Conservation (phyloP, 2,797 vertebrate species). For the Karalla daura region DNA sequence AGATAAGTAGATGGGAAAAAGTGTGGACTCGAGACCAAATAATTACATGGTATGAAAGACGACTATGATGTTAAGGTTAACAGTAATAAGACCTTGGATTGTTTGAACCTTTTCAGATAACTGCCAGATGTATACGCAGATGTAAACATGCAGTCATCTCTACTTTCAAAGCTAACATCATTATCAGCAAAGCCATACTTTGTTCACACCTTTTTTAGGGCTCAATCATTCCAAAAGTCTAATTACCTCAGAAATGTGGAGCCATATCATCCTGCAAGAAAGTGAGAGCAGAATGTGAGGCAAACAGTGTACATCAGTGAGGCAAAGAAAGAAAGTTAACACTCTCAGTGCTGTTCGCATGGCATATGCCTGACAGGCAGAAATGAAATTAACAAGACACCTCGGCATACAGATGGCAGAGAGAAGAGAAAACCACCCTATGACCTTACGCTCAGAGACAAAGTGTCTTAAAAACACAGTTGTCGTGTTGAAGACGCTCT, state of each 20-base stretch:
- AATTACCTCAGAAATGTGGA: conserved; percentile 16
- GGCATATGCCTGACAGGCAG: conserved; percentile 62
- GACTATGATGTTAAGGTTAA: conserved; percentile 19
- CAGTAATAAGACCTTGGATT: conserved; percentile 21
- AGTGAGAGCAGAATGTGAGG: conserved; percentile 53
- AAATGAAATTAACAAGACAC: conserved; percentile 73
- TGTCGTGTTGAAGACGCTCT: conserved; percentile 44
- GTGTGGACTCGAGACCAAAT: conserved; percentile 33
- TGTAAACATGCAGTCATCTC: conserved; percentile 1
- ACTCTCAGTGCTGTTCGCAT: conserved; percentile 55
- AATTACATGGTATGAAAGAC: conserved; percentile 19
- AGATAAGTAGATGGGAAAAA: conserved; percentile 34
- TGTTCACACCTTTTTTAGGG: background rate
- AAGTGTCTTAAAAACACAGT: conserved; percentile 44
- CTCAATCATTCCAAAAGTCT: conserved; percentile 5
- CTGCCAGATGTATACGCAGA: background rate
- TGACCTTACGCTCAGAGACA: conserved; percentile 53
- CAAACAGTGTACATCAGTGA: conserved; percentile 31
- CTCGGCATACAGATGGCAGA: conserved; percentile 61
- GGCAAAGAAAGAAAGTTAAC: conserved; percentile 64
- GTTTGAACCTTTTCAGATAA: conserved; percentile 19
- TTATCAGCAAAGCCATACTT: background rate
- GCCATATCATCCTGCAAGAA: conserved; percentile 14
- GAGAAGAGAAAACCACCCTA: conserved; percentile 60
- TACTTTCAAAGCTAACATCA: background rate